Percentiles rank a stretch among this genome's conserved stretches.
These are phyloP conservation scores for Actinernus sp. DNA, from an alignment of 92 coral and sea anemone species.

Conservation along the genomic window DNA sequence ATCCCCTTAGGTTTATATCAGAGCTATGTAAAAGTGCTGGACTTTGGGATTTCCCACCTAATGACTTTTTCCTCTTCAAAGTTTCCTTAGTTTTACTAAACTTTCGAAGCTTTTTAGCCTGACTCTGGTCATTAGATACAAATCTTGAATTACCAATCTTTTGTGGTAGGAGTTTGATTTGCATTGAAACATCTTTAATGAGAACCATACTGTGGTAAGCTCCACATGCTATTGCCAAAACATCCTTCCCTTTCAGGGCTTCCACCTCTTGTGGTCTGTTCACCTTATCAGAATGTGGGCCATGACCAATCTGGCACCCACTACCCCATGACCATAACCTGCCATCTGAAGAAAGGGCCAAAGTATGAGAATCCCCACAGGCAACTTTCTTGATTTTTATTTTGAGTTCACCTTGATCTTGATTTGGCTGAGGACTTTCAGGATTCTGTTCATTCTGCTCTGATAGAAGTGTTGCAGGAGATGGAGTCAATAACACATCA, in stretches of 20 bases:
- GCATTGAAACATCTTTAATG: slow-evolving; percentile 45
- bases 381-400: slow-evolving; percentile 61
- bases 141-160: background rate
- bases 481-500: slow-evolving; percentile 1
- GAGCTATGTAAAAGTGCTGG: slow-evolving; percentile 21
- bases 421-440: no score
- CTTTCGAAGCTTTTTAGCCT: slow-evolving; percentile 13
- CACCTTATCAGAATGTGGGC: slow-evolving; percentile 44
- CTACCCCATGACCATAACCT: slow-evolving; percentile 98
- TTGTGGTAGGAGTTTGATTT: slow-evolving; percentile 19
- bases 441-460: background rate
- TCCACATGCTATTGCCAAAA: slow-evolving; percentile 79
- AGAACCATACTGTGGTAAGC: slow-evolving; percentile 93
- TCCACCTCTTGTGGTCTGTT: slow-evolving; percentile 66
- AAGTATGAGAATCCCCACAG: slow-evolving; percentile 90
- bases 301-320: slow-evolving; percentile 90
- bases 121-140: slow-evolving; percentile 13
- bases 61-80: slow-evolving; percentile 26
- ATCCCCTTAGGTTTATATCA: background rate
- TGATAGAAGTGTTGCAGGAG: background rate
- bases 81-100: slow-evolving; percentile 42
- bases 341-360: slow-evolving; percentile 75
- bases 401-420: background rate
- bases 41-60: background rate
- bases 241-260: slow-evolving; percentile 76